Base-by-base conservation (phyloP, 2,888 invertebrate genomes). In the Zaprionus bogoriensis region DNA sequence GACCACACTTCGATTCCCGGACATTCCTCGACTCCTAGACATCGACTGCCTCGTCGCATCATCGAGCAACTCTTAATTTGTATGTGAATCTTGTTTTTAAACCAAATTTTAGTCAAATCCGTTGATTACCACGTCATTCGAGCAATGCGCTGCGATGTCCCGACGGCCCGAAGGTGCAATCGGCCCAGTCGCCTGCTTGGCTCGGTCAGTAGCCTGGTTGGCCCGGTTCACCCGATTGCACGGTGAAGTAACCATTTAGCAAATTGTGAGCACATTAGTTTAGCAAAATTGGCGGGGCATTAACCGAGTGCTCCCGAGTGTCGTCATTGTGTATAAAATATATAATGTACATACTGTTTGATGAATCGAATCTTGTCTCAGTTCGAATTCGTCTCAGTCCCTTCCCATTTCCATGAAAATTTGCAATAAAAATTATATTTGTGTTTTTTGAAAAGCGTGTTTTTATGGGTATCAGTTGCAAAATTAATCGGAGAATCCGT, bases 31-130 rank as follows among this genome's bases (percentile, higher is more conserved):
- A 52, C 22, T 22, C 17, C 23, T 50, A 46, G 36, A 30, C 30
- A 27, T 17, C 25, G 36, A 67, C 45, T 25, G 25, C 28, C 38
- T 32, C 17, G 23, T 32, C 17, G 23, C 25, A 20, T 23, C 42
- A 28, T 12, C 38, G 30, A 44, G 28, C 47, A 30, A 38, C 27
- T 55, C 22, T 27, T 36, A 32, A 41, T 55, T 69, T 46, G 53
- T 57, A 52, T 67, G 32, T 53, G 55, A 32, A 48, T 46, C 64
- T 57, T 46, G 14, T 36, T 53, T 50, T 55, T 50, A 46, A 51
- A 52, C 17, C 14, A 80, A 78, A 78, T 81, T 78, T 58, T 64
- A 76, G 78, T 78, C 53, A 27, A 68, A 48, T 47, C 30, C n/a
- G n/a, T 54, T 50, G 42, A n/a, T n/a, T n/a, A n/a, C n/a, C n/a